phyloP scores from a whole-genome alignment of 1,140 invertebrate species.

The Microplitis mediator region DNA sequence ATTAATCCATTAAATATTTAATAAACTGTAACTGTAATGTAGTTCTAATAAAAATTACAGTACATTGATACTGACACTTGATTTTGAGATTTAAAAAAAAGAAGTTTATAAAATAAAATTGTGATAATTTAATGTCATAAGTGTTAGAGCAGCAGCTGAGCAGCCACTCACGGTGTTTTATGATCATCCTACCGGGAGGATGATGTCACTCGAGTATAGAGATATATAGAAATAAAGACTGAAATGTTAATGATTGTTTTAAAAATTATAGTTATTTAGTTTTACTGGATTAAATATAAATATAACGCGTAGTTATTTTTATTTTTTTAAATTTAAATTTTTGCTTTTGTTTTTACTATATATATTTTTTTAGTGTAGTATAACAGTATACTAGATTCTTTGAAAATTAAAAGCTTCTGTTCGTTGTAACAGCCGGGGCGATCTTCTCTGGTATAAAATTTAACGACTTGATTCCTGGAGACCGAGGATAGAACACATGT shows the following conservation, averaged over 20 bases:
- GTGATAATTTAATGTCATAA: background rate
- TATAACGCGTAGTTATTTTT: no score
- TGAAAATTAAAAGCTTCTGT: background rate
- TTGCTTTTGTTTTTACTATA: background rate
- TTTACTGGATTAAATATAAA: background rate
- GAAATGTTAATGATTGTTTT: background rate
- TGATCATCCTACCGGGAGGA: conserved; percentile 1
- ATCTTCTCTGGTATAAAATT: conserved; percentile 1
- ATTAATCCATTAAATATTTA: background rate
- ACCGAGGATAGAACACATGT: conserved; percentile 29
- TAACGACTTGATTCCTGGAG: conserved; percentile 3
- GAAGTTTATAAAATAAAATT: background rate
- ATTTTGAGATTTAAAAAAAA: background rate
- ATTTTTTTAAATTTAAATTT: background rate
- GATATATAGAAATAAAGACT: background rate
- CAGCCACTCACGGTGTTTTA: conserved; percentile 5
- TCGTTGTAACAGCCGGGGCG: background rate
- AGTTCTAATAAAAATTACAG: no score
- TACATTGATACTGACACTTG: no score
- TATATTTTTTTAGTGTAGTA: background rate
- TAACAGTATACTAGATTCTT: background rate
- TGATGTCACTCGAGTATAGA: background rate
- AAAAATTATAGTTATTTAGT: background rate
- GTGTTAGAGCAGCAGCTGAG: background rate
- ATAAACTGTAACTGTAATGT: no score